Evolutionary conservation across 92 coral and sea anemone genomes (phyloP).

Genomic region (Porites rus): DNA sequence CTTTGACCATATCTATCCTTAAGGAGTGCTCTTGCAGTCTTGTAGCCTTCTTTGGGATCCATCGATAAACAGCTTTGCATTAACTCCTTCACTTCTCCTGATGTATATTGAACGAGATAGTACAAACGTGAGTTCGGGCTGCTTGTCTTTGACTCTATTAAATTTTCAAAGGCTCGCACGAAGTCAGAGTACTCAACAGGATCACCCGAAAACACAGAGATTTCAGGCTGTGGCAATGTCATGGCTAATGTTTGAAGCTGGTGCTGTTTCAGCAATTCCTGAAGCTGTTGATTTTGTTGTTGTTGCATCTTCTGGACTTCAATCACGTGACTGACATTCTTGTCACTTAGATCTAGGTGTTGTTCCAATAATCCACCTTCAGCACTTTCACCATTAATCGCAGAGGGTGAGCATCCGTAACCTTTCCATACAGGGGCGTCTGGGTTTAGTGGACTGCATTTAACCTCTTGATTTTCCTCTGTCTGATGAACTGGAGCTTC

Average conservation of each 20-base stretch:
- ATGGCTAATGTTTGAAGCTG: slow-evolving; percentile 56
- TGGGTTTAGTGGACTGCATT: slow-evolving; percentile 11
- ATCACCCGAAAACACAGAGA: slow-evolving; percentile 64
- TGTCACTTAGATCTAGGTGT: slow-evolving; percentile 14
- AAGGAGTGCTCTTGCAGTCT: slow-evolving; percentile 55
- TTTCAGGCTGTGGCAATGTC: slow-evolving; percentile 59
- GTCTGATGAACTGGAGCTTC: not conserved
- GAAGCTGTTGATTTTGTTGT: slow-evolving; percentile 40
- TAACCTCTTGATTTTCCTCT: not conserved
- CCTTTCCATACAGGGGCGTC: not conserved
- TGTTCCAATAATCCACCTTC: slow-evolving; percentile 11
- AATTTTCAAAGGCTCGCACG: slow-evolving; percentile 60
- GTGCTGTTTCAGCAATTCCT: slow-evolving; percentile 39
- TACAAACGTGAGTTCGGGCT: slow-evolving; percentile 51
- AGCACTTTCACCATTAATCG: not conserved
- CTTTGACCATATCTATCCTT: slow-evolving; percentile 68
- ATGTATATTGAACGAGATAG: slow-evolving; percentile 64
- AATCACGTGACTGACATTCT: slow-evolving; percentile 31
- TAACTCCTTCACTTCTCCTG: slow-evolving; percentile 74
- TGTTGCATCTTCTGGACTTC: slow-evolving; percentile 43
- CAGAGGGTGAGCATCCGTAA: not conserved
- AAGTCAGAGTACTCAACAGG: slow-evolving; percentile 58
- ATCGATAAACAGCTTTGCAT: slow-evolving; percentile 71
- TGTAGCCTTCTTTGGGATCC: slow-evolving; percentile 64
- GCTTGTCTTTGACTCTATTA: slow-evolving; percentile 38